Conservation (phyloP, 1,140 invertebrate genomes). For the Gyrodactylus bullatarudis region DNA sequence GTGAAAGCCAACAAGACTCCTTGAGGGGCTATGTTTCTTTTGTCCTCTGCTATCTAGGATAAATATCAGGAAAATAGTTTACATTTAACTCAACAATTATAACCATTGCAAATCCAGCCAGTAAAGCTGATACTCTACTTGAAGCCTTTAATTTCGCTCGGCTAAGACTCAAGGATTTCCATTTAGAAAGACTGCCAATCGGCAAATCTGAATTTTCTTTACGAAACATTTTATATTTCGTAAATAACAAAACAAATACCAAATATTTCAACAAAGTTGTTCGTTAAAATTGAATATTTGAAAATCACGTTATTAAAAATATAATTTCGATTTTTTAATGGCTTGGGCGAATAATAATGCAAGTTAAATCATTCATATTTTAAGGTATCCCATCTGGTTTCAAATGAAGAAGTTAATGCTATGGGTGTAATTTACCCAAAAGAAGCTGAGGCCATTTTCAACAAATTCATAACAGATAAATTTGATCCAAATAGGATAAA, state of each 20-base stretch:
- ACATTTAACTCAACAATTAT: conserved; percentile 7
- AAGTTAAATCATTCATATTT: not conserved
- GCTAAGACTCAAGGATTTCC: conserved; percentile 8
- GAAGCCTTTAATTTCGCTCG: conserved; percentile 10
- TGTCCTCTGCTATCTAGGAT: not conserved
- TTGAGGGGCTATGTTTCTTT: not conserved
- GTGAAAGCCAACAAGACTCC: conserved; percentile 7
- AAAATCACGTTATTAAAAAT: not conserved
- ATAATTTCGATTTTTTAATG: not conserved
- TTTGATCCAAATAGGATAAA: not conserved
- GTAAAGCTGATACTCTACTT: conserved; percentile 9
- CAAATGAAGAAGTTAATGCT: not conserved
- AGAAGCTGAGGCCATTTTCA: not conserved
- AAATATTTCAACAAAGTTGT: not conserved
- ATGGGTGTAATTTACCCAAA: not conserved
- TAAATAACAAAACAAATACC: not conserved
- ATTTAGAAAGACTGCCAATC: not conserved
- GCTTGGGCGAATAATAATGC: not conserved
- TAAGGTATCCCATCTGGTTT: not conserved
- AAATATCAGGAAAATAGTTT: not conserved
- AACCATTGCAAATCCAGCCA: conserved; percentile 11
- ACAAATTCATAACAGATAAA: not conserved
- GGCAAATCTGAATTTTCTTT: not conserved
- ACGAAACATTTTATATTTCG: not conserved
- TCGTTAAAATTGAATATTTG: not conserved